A percentile compares a stretch with the other conserved stretches of the same genome.
Conservation (phyloP, 53 echinoderm and acorn worm genomes). For the Antedon mediterranea region DNA sequence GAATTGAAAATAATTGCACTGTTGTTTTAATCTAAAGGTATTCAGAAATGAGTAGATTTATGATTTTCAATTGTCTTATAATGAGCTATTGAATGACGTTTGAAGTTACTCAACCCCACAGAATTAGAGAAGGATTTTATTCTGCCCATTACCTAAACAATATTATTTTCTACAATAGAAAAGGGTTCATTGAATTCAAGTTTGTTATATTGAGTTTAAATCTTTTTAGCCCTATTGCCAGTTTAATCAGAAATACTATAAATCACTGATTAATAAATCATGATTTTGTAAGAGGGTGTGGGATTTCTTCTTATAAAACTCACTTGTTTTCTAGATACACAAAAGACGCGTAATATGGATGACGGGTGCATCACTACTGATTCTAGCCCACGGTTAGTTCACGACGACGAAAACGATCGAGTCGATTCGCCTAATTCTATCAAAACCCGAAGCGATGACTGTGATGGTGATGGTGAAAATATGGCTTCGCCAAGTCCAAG, state of each 20-base stretch:
- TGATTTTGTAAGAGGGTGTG: too few relatives aligned
- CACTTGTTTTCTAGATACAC: neutral
- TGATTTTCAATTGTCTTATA: neutral
- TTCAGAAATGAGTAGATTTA: neutral
- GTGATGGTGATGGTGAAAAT: conserved; percentile 26
- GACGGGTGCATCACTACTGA: neutral
- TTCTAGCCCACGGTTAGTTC: neutral
- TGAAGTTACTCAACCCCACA: neutral
- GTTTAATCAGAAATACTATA: neutral
- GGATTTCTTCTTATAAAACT: too few relatives aligned
- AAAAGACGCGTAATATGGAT: neutral
- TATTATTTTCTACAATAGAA: neutral
- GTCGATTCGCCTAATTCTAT: neutral
- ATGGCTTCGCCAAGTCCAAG: conserved; percentile 15
- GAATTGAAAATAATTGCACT: too few relatives aligned
- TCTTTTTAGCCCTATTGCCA: neutral
- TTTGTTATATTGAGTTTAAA: neutral
- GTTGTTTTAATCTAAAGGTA: too few relatives aligned
- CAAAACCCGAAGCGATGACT: neutral
- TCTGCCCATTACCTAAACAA: neutral
- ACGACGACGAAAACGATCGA: neutral
- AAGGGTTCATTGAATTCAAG: neutral
- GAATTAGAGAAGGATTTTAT: neutral
- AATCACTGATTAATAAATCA: neutral
- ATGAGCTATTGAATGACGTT: neutral